Conservation (phyloP, 1,140 invertebrate genomes). For the Bombyx mori region DNA sequence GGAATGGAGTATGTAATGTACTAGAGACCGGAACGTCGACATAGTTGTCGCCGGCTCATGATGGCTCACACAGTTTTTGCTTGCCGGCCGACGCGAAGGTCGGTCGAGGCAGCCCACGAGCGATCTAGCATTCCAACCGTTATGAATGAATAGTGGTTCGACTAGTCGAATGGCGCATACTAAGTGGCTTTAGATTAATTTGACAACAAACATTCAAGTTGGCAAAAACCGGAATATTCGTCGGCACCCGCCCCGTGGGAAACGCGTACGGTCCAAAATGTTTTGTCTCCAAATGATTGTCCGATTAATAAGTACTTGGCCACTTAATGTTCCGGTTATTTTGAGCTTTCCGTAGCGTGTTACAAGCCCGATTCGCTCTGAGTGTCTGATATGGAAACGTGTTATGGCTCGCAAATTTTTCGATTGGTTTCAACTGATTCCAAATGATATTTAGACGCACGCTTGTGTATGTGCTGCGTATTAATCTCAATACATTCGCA, state of each 20-base stretch:
- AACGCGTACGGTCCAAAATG: conserved; percentile 33
- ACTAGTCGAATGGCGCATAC: conserved; percentile 57
- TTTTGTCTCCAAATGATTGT: conserved; percentile 47
- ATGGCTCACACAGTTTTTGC: conserved; percentile 59
- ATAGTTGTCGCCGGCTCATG: conserved; percentile 37
- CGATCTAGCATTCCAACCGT: conserved; percentile 60
- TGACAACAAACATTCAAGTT: conserved; percentile 68
- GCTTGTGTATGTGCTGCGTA: too few relatives aligned
- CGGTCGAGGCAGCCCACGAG: conserved; percentile 55
- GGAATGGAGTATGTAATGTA: conserved; percentile 24
- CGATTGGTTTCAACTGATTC: too few relatives aligned
- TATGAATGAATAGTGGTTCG: conserved; percentile 67
- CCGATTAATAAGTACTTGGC: conserved; percentile 35
- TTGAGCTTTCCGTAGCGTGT: conserved; percentile 13
- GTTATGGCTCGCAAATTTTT: too few relatives aligned
- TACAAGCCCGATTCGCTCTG: too few relatives aligned
- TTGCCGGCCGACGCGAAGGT: conserved; percentile 43
- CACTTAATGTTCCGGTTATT: conserved; percentile 33
- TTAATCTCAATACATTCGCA: too few relatives aligned
- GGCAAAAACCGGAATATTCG: conserved; percentile 59
- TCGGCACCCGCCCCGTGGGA: conserved; percentile 61
- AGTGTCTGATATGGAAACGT: too few relatives aligned
- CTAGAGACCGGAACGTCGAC: conserved; percentile 40
- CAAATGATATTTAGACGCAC: too few relatives aligned
- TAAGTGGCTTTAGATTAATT: conserved; percentile 64